These are phyloP conservation scores for Fistularia commersonii DNA, from an alignment of 2,797 vertebrate species.

Conservation along the genomic window DNA sequence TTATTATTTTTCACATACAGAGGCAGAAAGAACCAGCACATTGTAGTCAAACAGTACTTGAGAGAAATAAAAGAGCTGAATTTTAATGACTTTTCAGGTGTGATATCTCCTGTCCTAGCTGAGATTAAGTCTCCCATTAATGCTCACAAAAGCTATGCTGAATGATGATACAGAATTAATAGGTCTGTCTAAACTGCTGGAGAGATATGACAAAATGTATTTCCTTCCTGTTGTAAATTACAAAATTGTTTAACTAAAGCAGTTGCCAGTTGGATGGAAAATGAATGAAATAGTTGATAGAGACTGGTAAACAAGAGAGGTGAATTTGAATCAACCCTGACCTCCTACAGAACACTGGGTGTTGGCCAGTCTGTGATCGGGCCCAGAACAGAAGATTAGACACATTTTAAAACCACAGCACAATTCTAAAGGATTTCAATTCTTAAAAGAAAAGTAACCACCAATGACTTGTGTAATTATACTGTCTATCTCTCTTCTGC, in stretches of 20 bases:
- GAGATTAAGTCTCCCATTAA: constrained; percentile 24
- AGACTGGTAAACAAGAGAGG: neutral
- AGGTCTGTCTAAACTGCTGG: constrained; percentile 3
- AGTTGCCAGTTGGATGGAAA: constrained; percentile 6
- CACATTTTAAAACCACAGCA: too few species aligned
- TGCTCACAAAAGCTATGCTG: constrained; percentile 3
- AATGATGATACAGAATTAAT: constrained; percentile 3
- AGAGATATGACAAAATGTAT: constrained; percentile 3
- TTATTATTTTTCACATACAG: too few species aligned
- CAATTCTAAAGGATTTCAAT: too few species aligned
- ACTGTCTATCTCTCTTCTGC: too few species aligned
- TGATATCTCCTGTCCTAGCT: constrained; percentile 5
- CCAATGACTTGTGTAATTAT: too few species aligned
- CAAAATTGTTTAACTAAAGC: constrained; percentile 6
- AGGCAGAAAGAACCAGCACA: too few species aligned
- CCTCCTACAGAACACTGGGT: too few species aligned
- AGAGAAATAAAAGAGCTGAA: too few species aligned
- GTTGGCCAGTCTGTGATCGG: too few species aligned
- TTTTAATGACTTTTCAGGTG: constrained; percentile 7
- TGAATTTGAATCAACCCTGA: neutral
- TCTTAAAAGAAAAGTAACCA: too few species aligned
- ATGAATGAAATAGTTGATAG: neutral
- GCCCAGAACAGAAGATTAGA: too few species aligned
- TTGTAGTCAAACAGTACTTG: too few species aligned
- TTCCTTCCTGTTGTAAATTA: constrained; percentile 8